A percentile compares a stretch with the other conserved stretches of the same genome.
phyloP scores from a whole-genome alignment of 92 coral and sea anemone genomes.

The Hydrozoanthus gracilis region DNA sequence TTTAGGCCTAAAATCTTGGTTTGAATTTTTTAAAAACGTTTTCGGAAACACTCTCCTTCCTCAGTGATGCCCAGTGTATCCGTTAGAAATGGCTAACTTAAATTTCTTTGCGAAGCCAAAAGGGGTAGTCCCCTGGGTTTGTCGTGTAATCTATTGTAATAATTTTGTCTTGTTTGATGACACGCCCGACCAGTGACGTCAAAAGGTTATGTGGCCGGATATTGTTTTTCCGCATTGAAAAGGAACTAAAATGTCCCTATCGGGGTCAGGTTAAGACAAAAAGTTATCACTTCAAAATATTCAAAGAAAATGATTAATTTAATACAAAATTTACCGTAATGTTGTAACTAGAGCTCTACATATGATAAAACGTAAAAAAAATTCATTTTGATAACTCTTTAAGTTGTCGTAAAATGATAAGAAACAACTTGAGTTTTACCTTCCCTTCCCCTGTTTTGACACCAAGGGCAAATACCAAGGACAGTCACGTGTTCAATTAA shows the following conservation, averaged over 20 bases:
- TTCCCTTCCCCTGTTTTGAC: constrained; percentile 1
- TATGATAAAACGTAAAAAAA: background rate
- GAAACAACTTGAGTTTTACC: background rate
- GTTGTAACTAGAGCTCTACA: background rate
- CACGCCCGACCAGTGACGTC: constrained; percentile 32
- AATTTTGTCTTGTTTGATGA: background rate
- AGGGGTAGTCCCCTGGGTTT: background rate
- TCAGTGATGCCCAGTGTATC: too few species aligned
- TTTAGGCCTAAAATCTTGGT: too few species aligned
- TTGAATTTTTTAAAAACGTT: too few species aligned
- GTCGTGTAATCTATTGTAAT: constrained; percentile 3
- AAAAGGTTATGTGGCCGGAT: background rate
- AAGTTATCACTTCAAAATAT: background rate
- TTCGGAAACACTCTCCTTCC: too few species aligned
- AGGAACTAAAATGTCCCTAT: background rate
- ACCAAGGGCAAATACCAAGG: background rate
- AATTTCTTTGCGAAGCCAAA: background rate
- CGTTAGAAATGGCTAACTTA: too few species aligned
- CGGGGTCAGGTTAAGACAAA: background rate
- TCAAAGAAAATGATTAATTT: background rate
- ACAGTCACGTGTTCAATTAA: constrained; percentile 19
- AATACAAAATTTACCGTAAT: background rate
- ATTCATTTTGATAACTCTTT: background rate
- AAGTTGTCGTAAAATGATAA: background rate
- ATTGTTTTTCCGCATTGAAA: constrained; percentile 14